Conservation (phyloP, 2,888 invertebrate species). For the Gibbula magus region DNA sequence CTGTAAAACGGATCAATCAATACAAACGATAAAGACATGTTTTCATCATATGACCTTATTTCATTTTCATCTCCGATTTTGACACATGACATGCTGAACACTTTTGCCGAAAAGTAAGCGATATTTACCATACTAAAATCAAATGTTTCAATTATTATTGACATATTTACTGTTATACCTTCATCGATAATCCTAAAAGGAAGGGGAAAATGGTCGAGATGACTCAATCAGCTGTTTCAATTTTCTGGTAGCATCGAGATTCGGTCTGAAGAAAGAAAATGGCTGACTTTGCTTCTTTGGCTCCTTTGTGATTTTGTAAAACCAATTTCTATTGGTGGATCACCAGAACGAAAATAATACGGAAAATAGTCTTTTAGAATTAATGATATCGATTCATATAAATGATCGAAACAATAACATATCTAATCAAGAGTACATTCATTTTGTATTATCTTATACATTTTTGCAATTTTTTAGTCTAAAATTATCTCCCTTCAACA, state of each 20-base stretch:
- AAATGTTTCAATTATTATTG: too few species aligned
- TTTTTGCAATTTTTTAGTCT: neutral
- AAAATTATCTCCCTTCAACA: conserved; percentile 22
- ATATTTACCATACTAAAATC: too few species aligned
- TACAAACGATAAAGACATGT: too few species aligned
- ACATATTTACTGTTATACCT: conserved; percentile 11
- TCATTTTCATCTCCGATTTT: neutral
- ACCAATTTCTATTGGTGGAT: neutral
- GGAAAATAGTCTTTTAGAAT: neutral
- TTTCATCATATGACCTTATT: conserved; percentile 9
- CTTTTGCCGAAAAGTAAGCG: too few species aligned
- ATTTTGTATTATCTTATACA: neutral
- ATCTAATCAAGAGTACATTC: neutral
- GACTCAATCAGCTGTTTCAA: conserved; percentile 21
- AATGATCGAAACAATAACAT: neutral
- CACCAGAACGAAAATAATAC: neutral
- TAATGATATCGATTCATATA: neutral
- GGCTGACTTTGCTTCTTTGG: conserved; percentile 16
- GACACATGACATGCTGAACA: neutral
- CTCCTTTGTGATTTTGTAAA: neutral
- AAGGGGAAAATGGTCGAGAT: neutral
- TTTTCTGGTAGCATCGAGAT: conserved; percentile 5
- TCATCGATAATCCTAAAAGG: conserved; percentile 29
- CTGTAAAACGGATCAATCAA: neutral
- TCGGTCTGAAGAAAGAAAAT: conserved; percentile 18